These are phyloP conservation scores for Erythrocercus mccallii DNA, from an alignment of 2,113 vertebrate genomes.

Conservation along the genomic window DNA sequence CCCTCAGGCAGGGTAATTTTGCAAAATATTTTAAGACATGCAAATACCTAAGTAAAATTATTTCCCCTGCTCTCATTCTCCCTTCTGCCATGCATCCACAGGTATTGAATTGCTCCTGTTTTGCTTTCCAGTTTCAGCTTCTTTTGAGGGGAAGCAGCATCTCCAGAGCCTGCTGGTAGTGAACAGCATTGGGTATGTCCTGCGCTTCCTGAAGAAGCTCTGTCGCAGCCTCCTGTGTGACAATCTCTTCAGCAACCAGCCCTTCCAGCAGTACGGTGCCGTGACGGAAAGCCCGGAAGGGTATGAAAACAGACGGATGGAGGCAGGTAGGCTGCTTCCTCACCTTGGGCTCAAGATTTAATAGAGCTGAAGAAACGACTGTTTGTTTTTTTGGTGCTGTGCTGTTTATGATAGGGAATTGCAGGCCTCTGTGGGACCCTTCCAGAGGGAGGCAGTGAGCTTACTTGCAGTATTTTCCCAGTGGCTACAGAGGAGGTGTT, in stretches of 20 bases:
- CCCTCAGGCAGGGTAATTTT: background rate
- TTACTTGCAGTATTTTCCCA: background rate
- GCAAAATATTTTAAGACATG: background rate
- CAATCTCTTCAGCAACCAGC: slow-evolving; percentile 95
- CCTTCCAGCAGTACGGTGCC: slow-evolving; percentile 75
- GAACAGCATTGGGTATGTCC: slow-evolving; percentile 91
- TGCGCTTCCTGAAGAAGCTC: slow-evolving; percentile 94
- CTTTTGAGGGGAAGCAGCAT: slow-evolving; percentile 95
- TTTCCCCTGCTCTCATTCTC: background rate
- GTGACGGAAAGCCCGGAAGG: slow-evolving; percentile 54
- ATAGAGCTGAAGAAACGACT: background rate
- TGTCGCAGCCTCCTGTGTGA: slow-evolving; percentile 92
- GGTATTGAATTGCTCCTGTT: background rate
- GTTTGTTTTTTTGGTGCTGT: background rate
- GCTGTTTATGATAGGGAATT: background rate
- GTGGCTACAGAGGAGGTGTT: background rate
- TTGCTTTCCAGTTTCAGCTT: slow-evolving; percentile 79
- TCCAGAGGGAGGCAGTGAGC: background rate
- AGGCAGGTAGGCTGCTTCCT: slow-evolving; percentile 65
- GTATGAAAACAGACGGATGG: slow-evolving; percentile 41
- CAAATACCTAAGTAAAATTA: background rate
- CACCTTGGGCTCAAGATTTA: background rate
- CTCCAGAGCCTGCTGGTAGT: slow-evolving; percentile 89
- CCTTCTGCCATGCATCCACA: fast-evolving
- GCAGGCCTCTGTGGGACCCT: background rate